Evolutionary conservation across 2,113 vertebrate genomes (phyloP).

Genomic region (Pterophyllum scalare): DNA sequence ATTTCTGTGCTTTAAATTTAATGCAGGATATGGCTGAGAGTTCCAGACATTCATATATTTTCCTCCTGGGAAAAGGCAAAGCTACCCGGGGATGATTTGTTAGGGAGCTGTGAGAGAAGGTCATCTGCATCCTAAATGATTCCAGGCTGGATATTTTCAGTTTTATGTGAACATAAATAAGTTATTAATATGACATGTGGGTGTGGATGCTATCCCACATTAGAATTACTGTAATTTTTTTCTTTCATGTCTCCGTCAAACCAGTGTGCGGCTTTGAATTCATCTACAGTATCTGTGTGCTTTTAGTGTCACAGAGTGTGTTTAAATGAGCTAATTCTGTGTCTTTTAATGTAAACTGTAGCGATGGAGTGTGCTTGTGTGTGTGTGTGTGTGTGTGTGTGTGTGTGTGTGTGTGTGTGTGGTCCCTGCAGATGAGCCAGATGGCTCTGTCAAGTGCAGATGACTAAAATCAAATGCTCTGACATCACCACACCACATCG

Average conservation of each 20-base stretch:
- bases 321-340: background rate
- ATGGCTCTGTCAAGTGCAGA: conserved; percentile 55
- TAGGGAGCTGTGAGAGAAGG: conserved; percentile 8
- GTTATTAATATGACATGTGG: background rate
- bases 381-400: background rate
- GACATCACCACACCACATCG: conserved; percentile 17
- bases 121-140: conserved; percentile 50
- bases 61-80: conserved; percentile 6
- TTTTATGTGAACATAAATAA: conserved; percentile 36
- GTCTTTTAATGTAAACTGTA: background rate
- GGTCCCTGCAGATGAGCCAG: conserved; percentile 39
- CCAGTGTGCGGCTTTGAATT: background rate
- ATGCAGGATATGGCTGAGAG: background rate
- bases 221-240: background rate
- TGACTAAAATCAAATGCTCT: conserved; percentile 24
- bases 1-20: conserved; percentile 34
- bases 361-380: background rate
- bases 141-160: conserved; percentile 35
- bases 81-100: conserved; percentile 23
- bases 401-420: background rate
- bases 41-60: background rate
- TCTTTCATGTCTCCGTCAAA: background rate
- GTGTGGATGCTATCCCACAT: background rate
- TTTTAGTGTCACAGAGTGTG: background rate
- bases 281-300: no score